These are phyloP conservation scores for Drosophila stalkeri DNA, from an alignment of 2,888 invertebrate genomes.

Conservation along the genomic window DNA sequence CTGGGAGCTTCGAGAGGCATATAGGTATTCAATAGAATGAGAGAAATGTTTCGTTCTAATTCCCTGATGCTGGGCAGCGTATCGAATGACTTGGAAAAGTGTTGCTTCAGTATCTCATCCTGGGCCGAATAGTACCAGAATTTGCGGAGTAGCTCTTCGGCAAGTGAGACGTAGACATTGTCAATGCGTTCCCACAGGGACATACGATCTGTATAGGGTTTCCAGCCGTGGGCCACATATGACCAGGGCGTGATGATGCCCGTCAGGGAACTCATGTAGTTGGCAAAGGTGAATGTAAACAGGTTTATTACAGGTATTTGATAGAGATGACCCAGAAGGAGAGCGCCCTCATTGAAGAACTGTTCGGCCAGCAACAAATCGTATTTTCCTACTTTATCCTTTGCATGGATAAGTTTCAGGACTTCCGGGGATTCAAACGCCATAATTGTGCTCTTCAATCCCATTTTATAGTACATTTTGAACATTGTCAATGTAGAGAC, in stretches of 20 bases:
- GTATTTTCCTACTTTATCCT: slow-evolving; percentile 79
- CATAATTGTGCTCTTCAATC: slow-evolving; percentile 68
- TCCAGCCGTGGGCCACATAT: slow-evolving; percentile 84
- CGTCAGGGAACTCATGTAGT: slow-evolving; percentile 83
- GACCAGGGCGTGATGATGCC: slow-evolving; percentile 85
- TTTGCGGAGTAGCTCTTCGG: slow-evolving; percentile 68
- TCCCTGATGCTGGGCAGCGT: slow-evolving; percentile 82
- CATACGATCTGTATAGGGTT: slow-evolving; percentile 85
- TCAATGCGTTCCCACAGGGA: slow-evolving; percentile 86
- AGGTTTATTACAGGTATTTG: slow-evolving; percentile 82
- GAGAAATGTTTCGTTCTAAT: slow-evolving; percentile 85
- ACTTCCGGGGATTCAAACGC: slow-evolving; percentile 75
- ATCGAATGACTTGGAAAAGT: slow-evolving; percentile 65
- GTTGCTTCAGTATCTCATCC: slow-evolving; percentile 71
- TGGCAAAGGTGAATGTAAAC: slow-evolving; percentile 79
- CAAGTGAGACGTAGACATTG: slow-evolving; percentile 83
- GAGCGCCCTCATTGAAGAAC: slow-evolving; percentile 84
- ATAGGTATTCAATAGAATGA: slow-evolving; percentile 85
- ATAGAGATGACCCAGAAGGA: slow-evolving; percentile 82
- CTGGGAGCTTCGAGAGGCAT: slow-evolving; percentile 83
- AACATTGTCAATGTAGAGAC: slow-evolving; percentile 32
- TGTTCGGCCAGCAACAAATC: slow-evolving; percentile 84
- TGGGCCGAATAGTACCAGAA: slow-evolving; percentile 78
- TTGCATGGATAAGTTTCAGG: slow-evolving; percentile 69
- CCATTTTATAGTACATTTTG: slow-evolving; percentile 50